A percentile compares a stretch with the other conserved stretches of the same genome.
Conservation (phyloP, 1,140 invertebrate genomes). For the Micrasema minimum region DNA sequence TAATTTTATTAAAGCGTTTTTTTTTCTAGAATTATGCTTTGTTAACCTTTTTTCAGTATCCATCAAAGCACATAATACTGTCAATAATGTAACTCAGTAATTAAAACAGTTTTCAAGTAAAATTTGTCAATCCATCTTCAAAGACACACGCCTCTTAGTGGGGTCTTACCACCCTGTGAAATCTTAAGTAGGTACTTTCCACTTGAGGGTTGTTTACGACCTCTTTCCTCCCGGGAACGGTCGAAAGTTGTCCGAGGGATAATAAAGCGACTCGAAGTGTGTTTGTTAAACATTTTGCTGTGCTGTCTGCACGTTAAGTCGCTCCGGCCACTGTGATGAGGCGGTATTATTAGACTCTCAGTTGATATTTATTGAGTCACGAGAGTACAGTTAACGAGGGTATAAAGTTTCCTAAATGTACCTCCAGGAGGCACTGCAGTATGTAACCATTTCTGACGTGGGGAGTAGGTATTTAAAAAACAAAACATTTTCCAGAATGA, state of each 20-base stretch:
- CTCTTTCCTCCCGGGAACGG: slow-evolving; percentile 45
- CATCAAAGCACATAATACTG: background rate
- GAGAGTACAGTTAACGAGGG: slow-evolving; percentile 50
- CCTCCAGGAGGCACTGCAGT: background rate
- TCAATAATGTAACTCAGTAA: background rate
- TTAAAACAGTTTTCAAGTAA: background rate
- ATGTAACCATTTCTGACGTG: background rate
- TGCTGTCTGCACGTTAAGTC: slow-evolving; percentile 33
- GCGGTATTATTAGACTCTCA: slow-evolving; percentile 5
- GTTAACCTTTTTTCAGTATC: background rate
- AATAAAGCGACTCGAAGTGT: slow-evolving; percentile 53
- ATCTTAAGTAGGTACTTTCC: slow-evolving; percentile 43
- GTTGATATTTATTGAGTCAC: slow-evolving; percentile 35
- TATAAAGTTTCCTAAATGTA: slow-evolving; percentile 48
- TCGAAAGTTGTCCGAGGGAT: slow-evolving; percentile 53
- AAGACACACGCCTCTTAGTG: background rate
- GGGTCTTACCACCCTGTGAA: slow-evolving; percentile 1
- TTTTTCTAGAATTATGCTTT: background rate
- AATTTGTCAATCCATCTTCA: background rate
- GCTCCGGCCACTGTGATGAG: slow-evolving; percentile 4
- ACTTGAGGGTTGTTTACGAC: slow-evolving; percentile 53
- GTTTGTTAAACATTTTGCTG: slow-evolving; percentile 53
- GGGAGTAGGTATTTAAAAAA: too few relatives aligned
- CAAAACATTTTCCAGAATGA: too few relatives aligned
- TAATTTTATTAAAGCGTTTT: too few relatives aligned